Conservation (phyloP, 1,140 invertebrate genomes). For the Drosophila trapezifrons region DNA sequence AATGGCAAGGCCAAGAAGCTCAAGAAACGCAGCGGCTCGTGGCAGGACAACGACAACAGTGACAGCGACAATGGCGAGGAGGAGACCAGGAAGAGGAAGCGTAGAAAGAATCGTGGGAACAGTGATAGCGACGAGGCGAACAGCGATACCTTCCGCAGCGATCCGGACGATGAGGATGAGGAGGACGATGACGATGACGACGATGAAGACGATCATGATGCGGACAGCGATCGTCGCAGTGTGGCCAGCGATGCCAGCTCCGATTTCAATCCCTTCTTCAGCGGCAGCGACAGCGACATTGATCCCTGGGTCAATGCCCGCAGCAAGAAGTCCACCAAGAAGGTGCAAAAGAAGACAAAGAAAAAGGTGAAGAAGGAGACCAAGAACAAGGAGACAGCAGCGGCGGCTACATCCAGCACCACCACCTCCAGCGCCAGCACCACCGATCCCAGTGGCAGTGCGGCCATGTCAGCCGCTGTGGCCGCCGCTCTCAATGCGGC, state of each 20-base stretch:
- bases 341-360: too few relatives aligned
- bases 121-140: slow-evolving; percentile 58
- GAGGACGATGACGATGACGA: slow-evolving; percentile 40
- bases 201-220: slow-evolving; percentile 58
- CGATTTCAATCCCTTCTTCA: slow-evolving; percentile 95
- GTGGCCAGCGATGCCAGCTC: slow-evolving; percentile 86
- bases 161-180: slow-evolving; percentile 26
- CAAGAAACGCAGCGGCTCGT: slow-evolving; percentile 76
- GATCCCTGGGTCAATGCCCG: slow-evolving; percentile 93
- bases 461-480: slow-evolving; percentile 53
- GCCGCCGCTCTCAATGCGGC: slow-evolving; percentile 63
- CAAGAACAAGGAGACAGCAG: slow-evolving; percentile 45
- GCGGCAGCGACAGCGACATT: slow-evolving; percentile 92
- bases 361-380: too few relatives aligned
- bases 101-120: slow-evolving; percentile 14
- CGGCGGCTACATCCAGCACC: not conserved
- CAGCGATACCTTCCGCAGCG: slow-evolving; percentile 39
- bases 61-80: slow-evolving; percentile 49
- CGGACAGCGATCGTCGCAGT: slow-evolving; percentile 84
- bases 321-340: slow-evolving; percentile 54
- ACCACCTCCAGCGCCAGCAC: slow-evolving; percentile 5
- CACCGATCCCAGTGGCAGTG: slow-evolving; percentile 34
- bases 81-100: slow-evolving; percentile 6
- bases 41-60: slow-evolving; percentile 60
- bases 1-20: slow-evolving; percentile 54